These are phyloP conservation scores for Xenopus borealis DNA, from an alignment of 2,113 vertebrate species.

Conservation along the genomic window DNA sequence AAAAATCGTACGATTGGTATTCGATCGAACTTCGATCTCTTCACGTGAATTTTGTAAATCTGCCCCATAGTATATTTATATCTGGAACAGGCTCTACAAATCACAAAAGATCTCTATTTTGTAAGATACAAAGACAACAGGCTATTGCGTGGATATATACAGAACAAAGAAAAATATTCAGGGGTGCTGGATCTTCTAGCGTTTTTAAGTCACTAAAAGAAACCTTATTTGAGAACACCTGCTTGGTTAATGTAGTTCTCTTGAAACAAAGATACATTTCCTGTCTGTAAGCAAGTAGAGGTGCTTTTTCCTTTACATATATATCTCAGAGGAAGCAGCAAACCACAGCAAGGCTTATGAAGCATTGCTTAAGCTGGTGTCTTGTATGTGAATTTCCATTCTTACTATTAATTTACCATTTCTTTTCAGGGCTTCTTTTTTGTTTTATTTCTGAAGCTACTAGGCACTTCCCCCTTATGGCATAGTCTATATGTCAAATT, in stretches of 20 bases:
- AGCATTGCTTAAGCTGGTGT: background rate
- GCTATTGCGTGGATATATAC: no score
- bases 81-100: no score
- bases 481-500: no score
- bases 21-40: no score
- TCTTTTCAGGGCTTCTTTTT: no score
- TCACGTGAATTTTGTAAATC: no score
- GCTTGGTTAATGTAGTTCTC: background rate
- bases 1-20: no score
- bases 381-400: background rate
- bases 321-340: conserved; percentile 14
- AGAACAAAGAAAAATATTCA: no score
- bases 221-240: background rate
- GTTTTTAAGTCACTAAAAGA: background rate
- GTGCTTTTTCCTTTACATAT: conserved; percentile 1
- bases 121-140: background rate
- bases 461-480: no score
- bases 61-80: no score
- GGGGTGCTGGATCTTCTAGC: no score
- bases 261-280: background rate
- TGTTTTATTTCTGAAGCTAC: no score
- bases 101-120: background rate
- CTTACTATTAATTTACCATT: background rate
- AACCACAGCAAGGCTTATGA: background rate
- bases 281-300: background rate